Percentiles rank a stretch among this genome's conserved stretches.
These are phyloP conservation scores for Acanthis flammea DNA, from an alignment of 2,797 vertebrate species.

Conservation along the genomic window DNA sequence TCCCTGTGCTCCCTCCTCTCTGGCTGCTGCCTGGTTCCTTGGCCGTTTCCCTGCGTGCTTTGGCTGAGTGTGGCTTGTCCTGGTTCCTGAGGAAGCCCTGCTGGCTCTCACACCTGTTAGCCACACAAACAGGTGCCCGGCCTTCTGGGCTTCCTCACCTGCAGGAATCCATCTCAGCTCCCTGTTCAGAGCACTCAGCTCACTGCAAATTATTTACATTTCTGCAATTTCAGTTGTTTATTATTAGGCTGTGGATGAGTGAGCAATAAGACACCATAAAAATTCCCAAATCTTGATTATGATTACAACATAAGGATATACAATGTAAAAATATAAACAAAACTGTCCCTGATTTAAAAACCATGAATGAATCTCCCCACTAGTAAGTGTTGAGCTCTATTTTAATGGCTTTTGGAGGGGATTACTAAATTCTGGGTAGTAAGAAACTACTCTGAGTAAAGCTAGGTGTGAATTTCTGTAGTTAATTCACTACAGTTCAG, in stretches of 20 bases:
- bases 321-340: background rate
- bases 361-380: background rate
- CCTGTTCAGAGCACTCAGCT: background rate
- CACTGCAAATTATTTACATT: background rate
- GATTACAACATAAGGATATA: background rate
- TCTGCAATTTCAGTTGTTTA: background rate
- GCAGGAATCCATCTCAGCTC: background rate
- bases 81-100: constrained; percentile 49
- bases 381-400: background rate
- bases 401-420: background rate
- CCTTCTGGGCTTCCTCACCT: constrained; percentile 56
- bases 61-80: constrained; percentile 21
- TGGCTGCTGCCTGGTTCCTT: constrained; percentile 23
- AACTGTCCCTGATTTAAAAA: background rate
- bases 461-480: background rate
- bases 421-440: background rate
- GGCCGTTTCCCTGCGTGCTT: background rate
- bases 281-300: background rate
- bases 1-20: background rate
- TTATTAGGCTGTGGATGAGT: background rate
- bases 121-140: constrained; percentile 60
- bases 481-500: background rate
- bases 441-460: background rate
- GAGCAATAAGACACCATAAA: background rate
- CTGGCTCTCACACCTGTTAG: constrained; percentile 68